Evolutionary conservation across 2,888 invertebrate species (phyloP), one percentile per base, ranked within the genome.

Genomic region (Scaeva pyrastri): DNA sequence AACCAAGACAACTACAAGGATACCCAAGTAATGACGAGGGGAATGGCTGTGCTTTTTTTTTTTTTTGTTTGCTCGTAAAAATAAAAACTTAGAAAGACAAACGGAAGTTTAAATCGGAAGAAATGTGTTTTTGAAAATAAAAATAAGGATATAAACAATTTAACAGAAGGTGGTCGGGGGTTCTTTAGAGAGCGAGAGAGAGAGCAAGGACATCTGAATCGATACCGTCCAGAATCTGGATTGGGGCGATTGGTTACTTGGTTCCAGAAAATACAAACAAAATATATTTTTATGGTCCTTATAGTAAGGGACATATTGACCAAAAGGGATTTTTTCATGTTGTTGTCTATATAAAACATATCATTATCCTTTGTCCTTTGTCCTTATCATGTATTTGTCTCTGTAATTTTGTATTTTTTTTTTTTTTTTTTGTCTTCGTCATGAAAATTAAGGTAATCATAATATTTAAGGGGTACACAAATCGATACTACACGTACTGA

Each of bases 351-450:
- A 74, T 52, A 68, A 36, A 74, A 58, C 71, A 74, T 50, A 58
- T 71, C 56, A 52, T 78, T 84, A 74, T 84, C 56, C 64, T 48
- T 62, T 39, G 43, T 41, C 56, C 26, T n/a, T n/a, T n/a, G n/a
- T n/a, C n/a, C n/a, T 56, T 41, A 36, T 36, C 43, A 58, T 55
- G 52, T 75, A 62, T 55, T 66, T 62, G 73, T 75, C 10, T 48
- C 41, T 72, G 76, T 73, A 55, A 76, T 76, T 85, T 58, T 36
- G 66, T 78, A n/a, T n/a, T n/a, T n/a, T n/a, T 50, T 62, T 52
- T 58, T 6, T 7, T 19, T 48, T 8, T 39, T 21, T 5, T 1
- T 60, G 10, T 3, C 19, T 48, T 72, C 58, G 60, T 76, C 43
- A 21, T 12, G 12, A 4, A 2, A 81, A 81, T 74, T 77, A 71